Base-by-base conservation (phyloP, 2,113 vertebrate species). In the Podarcis muralis region DNA sequence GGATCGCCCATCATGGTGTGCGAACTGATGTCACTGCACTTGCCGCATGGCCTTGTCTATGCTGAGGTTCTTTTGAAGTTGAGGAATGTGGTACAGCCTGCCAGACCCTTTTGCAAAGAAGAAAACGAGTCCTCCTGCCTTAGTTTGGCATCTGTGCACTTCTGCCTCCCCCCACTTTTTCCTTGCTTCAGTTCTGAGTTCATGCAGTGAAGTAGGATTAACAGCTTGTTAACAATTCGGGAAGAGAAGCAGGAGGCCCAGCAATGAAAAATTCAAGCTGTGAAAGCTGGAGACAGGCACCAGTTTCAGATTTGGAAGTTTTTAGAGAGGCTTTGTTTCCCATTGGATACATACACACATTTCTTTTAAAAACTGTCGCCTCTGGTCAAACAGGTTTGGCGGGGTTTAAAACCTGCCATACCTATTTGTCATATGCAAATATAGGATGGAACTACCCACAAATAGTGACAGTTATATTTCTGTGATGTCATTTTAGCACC, bases 221-320 rank as follows among this genome's bases (percentile, higher is more conserved):
- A 85, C 84, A 85, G 71, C 84, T 76, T 85, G 72, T 85, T 85
- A 85, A 85, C 84, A 85, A 76, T 76, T 62, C 25, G 23, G 71
- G 53, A 40, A 76, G 23, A 62, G 53, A 65, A 65, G 72, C 53
- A 59, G 83, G 48, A 53, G 71, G 71, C 5, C 48, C 76, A 72
- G 48, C 35, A 72, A 76, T 32, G 12, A 37, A 76, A 11, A 43
- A 84, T 71, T 22, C 40, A 74, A 69, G 43, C 68, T 57, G 69
- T 30, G 62, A 62, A 85, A 84, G 13, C 53, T 85, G 84, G 53
- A 72, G 30, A 16, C 72, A 37, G 15, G 11, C 32, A 35, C 40
- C 68, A 72, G 32, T 30, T 81, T 81, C 15, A 35, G 35, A 82
- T 74, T 74, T 74, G 72, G n/a, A 82, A 82, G n/a, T 82, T 71